These are phyloP conservation scores for Empidonax traillii DNA, from an alignment of 2,113 vertebrate genomes.

Conservation along the genomic window DNA sequence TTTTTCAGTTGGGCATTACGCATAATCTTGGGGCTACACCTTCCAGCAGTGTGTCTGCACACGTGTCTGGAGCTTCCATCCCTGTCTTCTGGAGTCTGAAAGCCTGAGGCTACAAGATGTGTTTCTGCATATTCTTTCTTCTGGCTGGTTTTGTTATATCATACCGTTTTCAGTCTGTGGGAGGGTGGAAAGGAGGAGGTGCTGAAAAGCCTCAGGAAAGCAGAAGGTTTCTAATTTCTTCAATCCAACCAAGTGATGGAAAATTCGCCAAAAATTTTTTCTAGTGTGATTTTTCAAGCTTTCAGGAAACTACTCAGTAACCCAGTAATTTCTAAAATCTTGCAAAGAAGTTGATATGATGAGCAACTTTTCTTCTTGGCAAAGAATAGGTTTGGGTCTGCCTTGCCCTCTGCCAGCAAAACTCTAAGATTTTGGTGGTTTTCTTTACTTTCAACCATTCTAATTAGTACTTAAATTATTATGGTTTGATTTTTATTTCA, in stretches of 20 bases:
- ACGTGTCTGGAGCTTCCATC: accelerated
- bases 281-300: not conserved
- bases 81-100: not conserved
- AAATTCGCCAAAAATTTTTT: not conserved
- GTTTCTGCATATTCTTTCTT: not conserved
- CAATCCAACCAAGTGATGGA: not conserved
- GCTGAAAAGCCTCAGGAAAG: not conserved
- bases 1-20: not conserved
- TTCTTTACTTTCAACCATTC: not conserved
- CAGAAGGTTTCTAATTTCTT: not conserved
- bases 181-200: not conserved
- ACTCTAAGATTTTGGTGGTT: not conserved
- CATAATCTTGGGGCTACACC: not conserved
- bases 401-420: not conserved
- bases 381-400: not conserved
- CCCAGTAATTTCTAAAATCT: not conserved
- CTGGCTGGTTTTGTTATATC: not conserved
- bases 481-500: not conserved
- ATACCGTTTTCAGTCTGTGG: not conserved
- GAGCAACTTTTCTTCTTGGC: not conserved
- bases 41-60: accelerated
- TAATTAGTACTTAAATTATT: not conserved
- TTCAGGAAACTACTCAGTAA: not conserved
- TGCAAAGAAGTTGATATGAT: not conserved
- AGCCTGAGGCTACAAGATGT: not conserved